Percentiles rank a stretch among this genome's conserved stretches.
Conservation (phyloP, 2,888 invertebrate species). For the Gandaritis pyraliata region DNA sequence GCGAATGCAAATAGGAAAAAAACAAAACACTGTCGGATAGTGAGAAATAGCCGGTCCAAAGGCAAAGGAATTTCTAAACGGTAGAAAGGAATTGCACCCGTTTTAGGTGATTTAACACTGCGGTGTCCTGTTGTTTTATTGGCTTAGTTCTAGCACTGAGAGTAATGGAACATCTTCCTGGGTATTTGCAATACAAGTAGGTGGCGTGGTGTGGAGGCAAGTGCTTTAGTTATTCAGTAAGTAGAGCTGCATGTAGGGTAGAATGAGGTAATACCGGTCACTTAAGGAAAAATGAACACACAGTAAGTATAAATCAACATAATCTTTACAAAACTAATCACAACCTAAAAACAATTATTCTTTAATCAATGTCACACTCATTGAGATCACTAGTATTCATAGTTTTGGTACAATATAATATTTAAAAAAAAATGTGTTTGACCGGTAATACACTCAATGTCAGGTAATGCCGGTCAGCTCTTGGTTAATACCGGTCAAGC, state of each 20-base stretch:
- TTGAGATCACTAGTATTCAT: no score
- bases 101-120: conserved; percentile 49
- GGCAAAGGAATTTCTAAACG: conserved; percentile 38
- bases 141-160: conserved; percentile 11
- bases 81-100: conserved; percentile 39
- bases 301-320: no score
- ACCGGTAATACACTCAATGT: no score
- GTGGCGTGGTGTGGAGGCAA: neutral
- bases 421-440: no score
- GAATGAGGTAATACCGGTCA: neutral
- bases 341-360: no score
- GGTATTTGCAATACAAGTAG: conserved; percentile 13
- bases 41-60: conserved; percentile 34
- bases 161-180: conserved; percentile 6
- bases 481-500: no score
- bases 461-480: no score
- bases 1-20: conserved; percentile 9
- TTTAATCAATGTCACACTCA: no score
- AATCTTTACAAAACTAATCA: no score
- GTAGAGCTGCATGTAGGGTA: neutral
- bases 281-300: no score
- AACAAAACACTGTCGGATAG: conserved; percentile 39
- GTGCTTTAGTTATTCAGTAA: neutral
- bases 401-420: no score
- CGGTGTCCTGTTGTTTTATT: conserved; percentile 37